Evolutionary conservation across 2,113 vertebrate genomes (phyloP), one percentile per base, ranked within the genome.

Genomic region (Gallinago jamesoni): DNA sequence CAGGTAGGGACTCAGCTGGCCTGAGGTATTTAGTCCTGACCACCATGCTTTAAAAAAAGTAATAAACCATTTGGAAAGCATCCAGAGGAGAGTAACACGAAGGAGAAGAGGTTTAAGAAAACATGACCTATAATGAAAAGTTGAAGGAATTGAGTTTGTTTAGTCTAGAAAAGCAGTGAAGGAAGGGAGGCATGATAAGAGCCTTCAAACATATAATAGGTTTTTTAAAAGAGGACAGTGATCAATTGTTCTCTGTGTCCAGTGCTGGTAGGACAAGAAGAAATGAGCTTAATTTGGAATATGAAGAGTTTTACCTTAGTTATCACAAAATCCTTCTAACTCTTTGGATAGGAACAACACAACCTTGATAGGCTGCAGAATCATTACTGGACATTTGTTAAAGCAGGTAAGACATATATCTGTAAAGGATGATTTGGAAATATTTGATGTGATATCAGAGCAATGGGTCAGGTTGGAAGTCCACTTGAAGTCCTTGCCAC

Each of bases 61-160:
- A 84, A 93, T 93, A 94, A 95, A 96, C 33, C 31, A 15, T 89
- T 95, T 96, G 95, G 91, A 96, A 91, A 94, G 8, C 31, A 89
- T 94, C 93, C 95, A 96, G 84, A 91, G 35, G 69, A 92, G 73
- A 91, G 69, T 64, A 89, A 96, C 91, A 84, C 0, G 66, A 93
- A 95, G 66, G 69, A 91, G 86, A 96, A 91, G 84, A 91, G 48
- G 91, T 96, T 96, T 96, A 96, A 95, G 87, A 91, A 97, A 97
- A 96, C 89, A 95, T 94, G 91, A 94, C 87, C 93, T 94, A 62
- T 85, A 96, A 95, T 78, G 81, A 94, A 95, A 96, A 96, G 87
- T 93, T 91, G 66, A 89, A 87, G 87, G 87, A 93, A 87, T 57
- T 76, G 89, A 84, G 33, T 93, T 96, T 96, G 96, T 96, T 96